Percentiles rank a stretch among this genome's conserved stretches.
Evolutionary conservation across 1,140 invertebrate species (phyloP).

Genomic region (Limonius californicus): DNA sequence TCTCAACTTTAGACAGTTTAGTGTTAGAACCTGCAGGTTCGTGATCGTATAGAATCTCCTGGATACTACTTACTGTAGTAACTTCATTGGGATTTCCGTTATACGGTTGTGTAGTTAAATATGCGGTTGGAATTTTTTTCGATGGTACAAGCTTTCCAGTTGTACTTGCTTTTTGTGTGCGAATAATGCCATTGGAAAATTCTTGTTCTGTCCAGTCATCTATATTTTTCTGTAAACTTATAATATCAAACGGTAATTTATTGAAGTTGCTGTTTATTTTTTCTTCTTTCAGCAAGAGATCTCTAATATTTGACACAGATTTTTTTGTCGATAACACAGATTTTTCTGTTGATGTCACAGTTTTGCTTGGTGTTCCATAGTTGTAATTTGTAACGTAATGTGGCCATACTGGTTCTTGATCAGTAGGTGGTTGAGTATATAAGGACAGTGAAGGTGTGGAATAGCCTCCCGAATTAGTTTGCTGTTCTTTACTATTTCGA

Average conservation of each 20-base stretch:
- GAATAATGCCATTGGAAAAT: conserved; percentile 49
- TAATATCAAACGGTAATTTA: conserved; percentile 63
- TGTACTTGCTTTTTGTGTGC: conserved; percentile 45
- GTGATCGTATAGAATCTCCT: conserved; percentile 50
- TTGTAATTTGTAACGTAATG: conserved; percentile 29
- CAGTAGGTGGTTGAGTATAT: conserved; percentile 34
- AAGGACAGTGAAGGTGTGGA: conserved; percentile 29
- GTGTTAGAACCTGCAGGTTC: conserved; percentile 55
- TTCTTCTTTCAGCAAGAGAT: conserved; percentile 29
- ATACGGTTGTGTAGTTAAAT: conserved; percentile 59
- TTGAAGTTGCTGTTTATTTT: conserved; percentile 16
- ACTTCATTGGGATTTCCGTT: conserved; percentile 16
- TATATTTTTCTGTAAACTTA: conserved; percentile 73
- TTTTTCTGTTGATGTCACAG: conserved; percentile 19
- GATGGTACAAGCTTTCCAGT: conserved; percentile 57
- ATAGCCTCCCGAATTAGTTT: conserved; percentile 18
- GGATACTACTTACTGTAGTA: conserved; percentile 27
- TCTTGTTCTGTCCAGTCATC: conserved; percentile 81
- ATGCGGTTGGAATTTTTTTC: conserved; percentile 74
- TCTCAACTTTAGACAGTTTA: conserved; percentile 43
- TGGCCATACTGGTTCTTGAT: conserved; percentile 33
- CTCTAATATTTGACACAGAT: conserved; percentile 37
- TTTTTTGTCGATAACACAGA: conserved; percentile 23
- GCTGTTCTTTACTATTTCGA: background rate
- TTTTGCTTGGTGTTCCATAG: conserved; percentile 19